Conservation (phyloP, 2,888 invertebrate species). For the Lycocerus yunnanus region DNA sequence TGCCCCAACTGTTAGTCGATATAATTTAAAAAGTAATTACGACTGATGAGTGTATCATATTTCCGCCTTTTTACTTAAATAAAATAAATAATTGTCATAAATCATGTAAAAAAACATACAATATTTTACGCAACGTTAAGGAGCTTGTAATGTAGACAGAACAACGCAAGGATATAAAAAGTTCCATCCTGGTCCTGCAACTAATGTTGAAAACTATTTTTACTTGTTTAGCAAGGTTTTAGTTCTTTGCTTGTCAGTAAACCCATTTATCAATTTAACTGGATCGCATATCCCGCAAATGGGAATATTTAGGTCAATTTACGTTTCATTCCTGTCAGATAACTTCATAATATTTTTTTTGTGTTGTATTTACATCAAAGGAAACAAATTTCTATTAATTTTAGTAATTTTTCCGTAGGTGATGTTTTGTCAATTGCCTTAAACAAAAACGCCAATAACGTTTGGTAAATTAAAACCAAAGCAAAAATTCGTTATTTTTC, state of each 20-base stretch:
- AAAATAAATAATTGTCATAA: neutral
- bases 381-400: neutral
- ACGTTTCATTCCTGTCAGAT: neutral
- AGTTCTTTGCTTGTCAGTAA: slow-evolving; percentile 12
- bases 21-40: no score
- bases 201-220: slow-evolving; percentile 23
- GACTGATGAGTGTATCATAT: no score
- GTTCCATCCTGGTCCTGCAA: slow-evolving; percentile 13
- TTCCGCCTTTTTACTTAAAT: no score
- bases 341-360: neutral
- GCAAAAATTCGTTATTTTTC: neutral
- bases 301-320: slow-evolving; percentile 18
- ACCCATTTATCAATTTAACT: slow-evolving; percentile 24
- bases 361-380: neutral
- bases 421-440: no score
- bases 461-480: neutral
- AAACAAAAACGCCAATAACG: neutral
- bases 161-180: slow-evolving; percentile 13
- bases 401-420: neutral
- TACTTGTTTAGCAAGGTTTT: slow-evolving; percentile 8
- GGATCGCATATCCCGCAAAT: neutral
- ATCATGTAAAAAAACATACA: neutral
- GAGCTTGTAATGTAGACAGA: neutral
- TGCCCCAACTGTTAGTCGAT: no score
- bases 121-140: neutral